phyloP scores from a whole-genome alignment of 2,888 invertebrate genomes.

The Andrena dorsata region DNA sequence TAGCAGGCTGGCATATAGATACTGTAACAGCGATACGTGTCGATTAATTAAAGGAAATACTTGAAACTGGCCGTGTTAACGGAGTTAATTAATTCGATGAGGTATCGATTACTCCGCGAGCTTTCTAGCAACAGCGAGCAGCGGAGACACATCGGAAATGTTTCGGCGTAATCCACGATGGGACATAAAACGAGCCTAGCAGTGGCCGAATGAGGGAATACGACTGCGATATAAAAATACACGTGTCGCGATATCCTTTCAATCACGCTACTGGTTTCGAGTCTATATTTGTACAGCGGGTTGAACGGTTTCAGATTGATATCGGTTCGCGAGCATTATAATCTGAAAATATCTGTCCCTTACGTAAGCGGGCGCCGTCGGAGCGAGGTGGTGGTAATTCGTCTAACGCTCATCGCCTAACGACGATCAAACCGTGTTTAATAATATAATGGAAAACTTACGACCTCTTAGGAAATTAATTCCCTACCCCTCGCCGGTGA shows the following conservation, averaged over 20 bases:
- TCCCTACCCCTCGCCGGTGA: conserved; percentile 38
- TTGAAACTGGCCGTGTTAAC: conserved; percentile 5
- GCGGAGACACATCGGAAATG: not conserved
- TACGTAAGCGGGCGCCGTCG: conserved; percentile 33
- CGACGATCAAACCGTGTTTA: conserved; percentile 18
- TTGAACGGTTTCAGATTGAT: conserved; percentile 48
- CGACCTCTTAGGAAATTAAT: conserved; percentile 53
- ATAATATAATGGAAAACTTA: conserved; percentile 51
- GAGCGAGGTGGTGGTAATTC: conserved; percentile 22
- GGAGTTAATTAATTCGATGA: conserved; percentile 30
- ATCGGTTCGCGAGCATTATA: conserved; percentile 36
- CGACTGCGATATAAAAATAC: conserved; percentile 51
- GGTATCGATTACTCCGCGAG: not conserved
- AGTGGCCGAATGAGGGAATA: not conserved
- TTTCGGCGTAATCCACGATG: not conserved
- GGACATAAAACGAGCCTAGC: conserved; percentile 8
- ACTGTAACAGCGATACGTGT: not conserved
- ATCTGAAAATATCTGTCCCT: conserved; percentile 52
- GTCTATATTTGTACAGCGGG: conserved; percentile 58
- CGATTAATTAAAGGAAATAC: conserved; percentile 24
- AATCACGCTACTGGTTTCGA: conserved; percentile 27
- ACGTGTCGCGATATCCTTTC: conserved; percentile 13
- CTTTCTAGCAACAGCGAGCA: not conserved
- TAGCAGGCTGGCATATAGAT: not conserved
- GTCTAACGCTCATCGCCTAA: conserved; percentile 1